Conservation (phyloP, 1,140 invertebrate genomes). For the Heliconius eleuchia region DNA sequence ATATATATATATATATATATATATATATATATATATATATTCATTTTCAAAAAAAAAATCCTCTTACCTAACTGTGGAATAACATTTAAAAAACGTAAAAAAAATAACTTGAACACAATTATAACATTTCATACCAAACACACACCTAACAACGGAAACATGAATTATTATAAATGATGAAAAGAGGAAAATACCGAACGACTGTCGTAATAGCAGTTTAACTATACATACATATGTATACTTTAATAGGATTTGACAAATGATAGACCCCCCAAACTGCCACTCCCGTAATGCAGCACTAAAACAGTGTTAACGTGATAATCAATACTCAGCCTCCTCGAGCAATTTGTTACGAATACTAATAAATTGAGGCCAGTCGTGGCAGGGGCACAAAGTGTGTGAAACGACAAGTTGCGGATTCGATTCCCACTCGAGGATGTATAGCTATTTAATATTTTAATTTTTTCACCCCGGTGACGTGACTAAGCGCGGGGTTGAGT, state of each 20-base stretch:
- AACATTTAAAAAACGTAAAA: background rate
- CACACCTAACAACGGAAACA: background rate
- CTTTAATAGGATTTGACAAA: constrained; percentile 22
- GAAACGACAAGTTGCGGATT: too few relatives aligned
- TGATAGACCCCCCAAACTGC: constrained; percentile 24
- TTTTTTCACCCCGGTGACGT: too few relatives aligned
- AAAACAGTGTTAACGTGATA: constrained; percentile 24
- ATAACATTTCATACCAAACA: too few relatives aligned
- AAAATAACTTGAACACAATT: background rate
- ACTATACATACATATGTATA: background rate
- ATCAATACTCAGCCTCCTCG: constrained; percentile 26
- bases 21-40: too few relatives aligned
- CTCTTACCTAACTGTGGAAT: background rate
- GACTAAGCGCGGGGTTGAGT: too few relatives aligned
- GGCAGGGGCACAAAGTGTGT: too few relatives aligned
- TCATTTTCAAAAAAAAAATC: too few relatives aligned
- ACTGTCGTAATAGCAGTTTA: background rate
- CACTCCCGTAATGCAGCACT: constrained; percentile 26
- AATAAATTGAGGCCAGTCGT: background rate
- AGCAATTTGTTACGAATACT: constrained; percentile 23
- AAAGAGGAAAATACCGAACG: background rate
- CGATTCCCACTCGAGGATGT: too few relatives aligned
- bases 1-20: too few relatives aligned
- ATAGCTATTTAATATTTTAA: too few relatives aligned
- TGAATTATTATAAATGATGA: constrained; percentile 1